A percentile compares a stretch with the other conserved stretches of the same genome.
These are phyloP conservation scores for Bombus waltoni DNA, from an alignment of 1,140 invertebrate genomes.

Conservation along the genomic window DNA sequence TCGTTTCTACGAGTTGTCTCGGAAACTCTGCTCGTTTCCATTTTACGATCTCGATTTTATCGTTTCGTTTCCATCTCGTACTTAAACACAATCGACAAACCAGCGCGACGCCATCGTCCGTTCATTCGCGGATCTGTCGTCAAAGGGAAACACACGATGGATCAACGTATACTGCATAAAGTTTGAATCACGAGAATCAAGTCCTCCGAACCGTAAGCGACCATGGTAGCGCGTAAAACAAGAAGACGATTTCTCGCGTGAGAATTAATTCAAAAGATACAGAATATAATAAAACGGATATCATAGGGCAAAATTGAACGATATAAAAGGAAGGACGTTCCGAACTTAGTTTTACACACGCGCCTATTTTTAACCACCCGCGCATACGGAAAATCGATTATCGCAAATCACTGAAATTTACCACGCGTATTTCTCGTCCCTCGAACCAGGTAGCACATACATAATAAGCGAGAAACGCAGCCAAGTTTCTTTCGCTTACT, in stretches of 20 bases:
- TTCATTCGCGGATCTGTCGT: no score
- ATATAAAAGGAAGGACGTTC: neutral
- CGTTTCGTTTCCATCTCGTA: neutral
- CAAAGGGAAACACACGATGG: neutral
- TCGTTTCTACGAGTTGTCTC: constrained; percentile 5
- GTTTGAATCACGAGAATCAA: neutral
- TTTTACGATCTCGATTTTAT: constrained; percentile 33
- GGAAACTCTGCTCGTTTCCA: constrained; percentile 26
- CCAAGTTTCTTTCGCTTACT: neutral
- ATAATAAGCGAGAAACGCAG: no score
- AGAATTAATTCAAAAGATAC: neutral
- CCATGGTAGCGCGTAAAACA: no score
- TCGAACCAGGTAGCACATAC: neutral
- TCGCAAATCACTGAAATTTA: no score
- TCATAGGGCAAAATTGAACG: neutral
- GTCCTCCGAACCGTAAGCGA: no score
- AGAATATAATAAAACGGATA: neutral
- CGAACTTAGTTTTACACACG: neutral
- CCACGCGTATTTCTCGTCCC: neutral
- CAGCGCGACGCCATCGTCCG: neutral
- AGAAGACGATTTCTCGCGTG: neutral
- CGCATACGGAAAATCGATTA: no score
- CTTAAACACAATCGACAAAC: neutral
- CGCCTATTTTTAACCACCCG: no score
- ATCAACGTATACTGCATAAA: neutral